phyloP scores from a whole-genome alignment of 2,797 vertebrate genomes.

The Sebastolobus altivelis region DNA sequence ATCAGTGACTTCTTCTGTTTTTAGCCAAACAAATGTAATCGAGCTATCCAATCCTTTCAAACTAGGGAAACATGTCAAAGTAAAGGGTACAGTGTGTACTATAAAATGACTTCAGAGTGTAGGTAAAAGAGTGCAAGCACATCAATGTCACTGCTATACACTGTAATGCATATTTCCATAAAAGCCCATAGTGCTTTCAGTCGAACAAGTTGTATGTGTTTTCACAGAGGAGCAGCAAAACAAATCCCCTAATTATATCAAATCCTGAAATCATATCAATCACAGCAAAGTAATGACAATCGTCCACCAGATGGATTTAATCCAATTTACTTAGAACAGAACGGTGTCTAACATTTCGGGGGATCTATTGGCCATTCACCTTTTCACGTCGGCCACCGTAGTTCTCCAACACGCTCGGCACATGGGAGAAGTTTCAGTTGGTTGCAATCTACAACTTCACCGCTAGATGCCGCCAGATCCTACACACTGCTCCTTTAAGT shows the following conservation, averaged over 20 bases:
- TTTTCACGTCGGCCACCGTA: no score
- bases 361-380: no score
- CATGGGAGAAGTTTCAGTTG: neutral
- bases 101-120: neutral
- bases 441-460: neutral
- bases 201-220: neutral
- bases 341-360: no score
- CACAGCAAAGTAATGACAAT: neutral
- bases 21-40: slow-evolving; percentile 1
- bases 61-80: neutral
- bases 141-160: neutral
- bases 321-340: neutral
- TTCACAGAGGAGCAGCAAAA: neutral
- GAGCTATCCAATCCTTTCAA: neutral
- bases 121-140: neutral
- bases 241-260: neutral
- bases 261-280: neutral
- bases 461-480: neutral
- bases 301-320: neutral
- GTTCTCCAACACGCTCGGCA: no score
- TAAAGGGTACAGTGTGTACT: neutral
- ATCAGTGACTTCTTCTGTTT: slow-evolving; percentile 7
- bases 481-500: neutral
- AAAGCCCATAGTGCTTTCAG: neutral
- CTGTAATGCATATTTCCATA: neutral